These are phyloP conservation scores for Sarcophaga variegata DNA, from an alignment of 2,888 invertebrate species.

Conservation along the genomic window DNA sequence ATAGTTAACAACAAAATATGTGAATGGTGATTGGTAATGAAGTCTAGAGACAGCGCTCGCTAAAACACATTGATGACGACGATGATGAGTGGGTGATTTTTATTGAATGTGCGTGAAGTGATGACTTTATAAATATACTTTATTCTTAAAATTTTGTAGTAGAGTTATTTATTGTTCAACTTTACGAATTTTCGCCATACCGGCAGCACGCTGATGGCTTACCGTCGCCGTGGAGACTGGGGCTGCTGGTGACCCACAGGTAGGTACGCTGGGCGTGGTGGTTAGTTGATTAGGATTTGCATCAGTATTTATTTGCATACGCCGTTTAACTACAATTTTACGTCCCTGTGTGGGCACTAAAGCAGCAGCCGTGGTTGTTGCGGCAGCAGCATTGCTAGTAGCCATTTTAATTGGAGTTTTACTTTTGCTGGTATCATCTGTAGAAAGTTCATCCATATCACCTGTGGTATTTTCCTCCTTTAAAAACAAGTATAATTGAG, in stretches of 20 bases:
- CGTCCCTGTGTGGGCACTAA: constrained; percentile 74
- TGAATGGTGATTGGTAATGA: constrained; percentile 19
- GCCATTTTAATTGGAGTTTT: constrained; percentile 70
- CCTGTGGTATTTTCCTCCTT: constrained; percentile 75
- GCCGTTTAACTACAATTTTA: constrained; percentile 78
- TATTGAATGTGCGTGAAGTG: constrained; percentile 18
- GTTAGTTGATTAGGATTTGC: constrained; percentile 59
- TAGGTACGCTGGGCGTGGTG: constrained; percentile 4
- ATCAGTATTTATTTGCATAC: constrained; percentile 73
- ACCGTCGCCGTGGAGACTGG: constrained; percentile 34
- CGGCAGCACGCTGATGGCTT: constrained; percentile 52
- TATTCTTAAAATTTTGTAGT: constrained; percentile 31
- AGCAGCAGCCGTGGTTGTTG: constrained; percentile 64
- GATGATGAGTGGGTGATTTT: not conserved
- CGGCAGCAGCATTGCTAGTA: constrained; percentile 50
- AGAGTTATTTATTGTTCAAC: constrained; percentile 72
- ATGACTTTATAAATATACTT: constrained; percentile 18
- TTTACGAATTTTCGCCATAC: constrained; percentile 75
- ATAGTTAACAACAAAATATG: constrained; percentile 37
- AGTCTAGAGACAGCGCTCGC: not conserved
- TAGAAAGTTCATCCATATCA: constrained; percentile 74
- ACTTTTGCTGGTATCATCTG: constrained; percentile 74
- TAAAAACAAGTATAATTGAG: constrained; percentile 54
- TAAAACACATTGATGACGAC: not conserved
- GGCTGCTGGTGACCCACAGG: constrained; percentile 57